phyloP scores from a whole-genome alignment of 2,888 invertebrate genomes.

The Cantharis rufa region DNA sequence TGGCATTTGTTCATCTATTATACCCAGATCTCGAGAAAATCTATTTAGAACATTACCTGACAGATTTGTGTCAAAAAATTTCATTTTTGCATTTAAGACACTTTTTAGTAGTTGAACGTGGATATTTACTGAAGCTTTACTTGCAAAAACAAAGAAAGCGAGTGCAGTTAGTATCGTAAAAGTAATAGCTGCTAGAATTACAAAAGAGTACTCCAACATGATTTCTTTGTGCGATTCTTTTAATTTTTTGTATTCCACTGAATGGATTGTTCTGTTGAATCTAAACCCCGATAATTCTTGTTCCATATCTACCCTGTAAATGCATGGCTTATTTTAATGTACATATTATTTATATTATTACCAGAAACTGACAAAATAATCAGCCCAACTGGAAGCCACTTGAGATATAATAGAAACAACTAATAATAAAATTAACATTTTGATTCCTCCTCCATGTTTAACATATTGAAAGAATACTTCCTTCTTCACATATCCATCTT shows the following conservation, averaged over 20 bases:
- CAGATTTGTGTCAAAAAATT: conserved; percentile 45
- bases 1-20: not conserved
- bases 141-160: not conserved
- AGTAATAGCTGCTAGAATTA: not conserved
- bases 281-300: not conserved
- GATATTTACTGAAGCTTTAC: not conserved
- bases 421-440: conserved; percentile 32
- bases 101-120: not conserved
- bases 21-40: not conserved
- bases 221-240: not conserved
- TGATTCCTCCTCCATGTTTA: conserved; percentile 39
- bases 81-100: conserved; percentile 49
- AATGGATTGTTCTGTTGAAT: not conserved
- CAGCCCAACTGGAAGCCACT: conserved; percentile 31
- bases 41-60: not conserved
- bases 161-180: not conserved
- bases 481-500: conserved; percentile 39
- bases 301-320: not conserved
- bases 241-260: conserved; percentile 1
- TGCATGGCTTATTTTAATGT: not conserved
- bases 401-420: conserved; percentile 37
- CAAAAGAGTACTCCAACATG: not conserved
- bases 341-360: conserved; percentile 5
- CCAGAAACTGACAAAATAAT: conserved; percentile 41
- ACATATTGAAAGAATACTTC: conserved; percentile 41